phyloP scores from a whole-genome alignment of 2,888 invertebrate species.

The Limnephilus marmoratus region DNA sequence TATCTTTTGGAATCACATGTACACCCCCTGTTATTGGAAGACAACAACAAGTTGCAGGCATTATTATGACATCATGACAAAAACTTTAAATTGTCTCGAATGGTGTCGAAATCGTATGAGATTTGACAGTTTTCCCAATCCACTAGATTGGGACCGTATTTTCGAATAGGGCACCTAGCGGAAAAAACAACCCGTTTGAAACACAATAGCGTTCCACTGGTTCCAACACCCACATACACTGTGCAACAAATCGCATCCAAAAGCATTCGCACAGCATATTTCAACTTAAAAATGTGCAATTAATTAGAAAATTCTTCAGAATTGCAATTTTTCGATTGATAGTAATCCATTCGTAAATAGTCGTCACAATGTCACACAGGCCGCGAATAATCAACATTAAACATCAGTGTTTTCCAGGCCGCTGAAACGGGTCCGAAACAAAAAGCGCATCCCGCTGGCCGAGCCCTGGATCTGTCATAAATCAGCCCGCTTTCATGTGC shows the following conservation, averaged over 20 bases:
- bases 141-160: no score
- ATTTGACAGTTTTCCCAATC: no score
- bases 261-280: not conserved
- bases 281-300: not conserved
- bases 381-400: slow-evolving; percentile 1
- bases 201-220: no score
- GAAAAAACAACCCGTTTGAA: no score
- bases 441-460: slow-evolving; percentile 48
- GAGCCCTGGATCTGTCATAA: slow-evolving; percentile 45
- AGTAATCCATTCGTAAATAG: not conserved
- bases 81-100: no score
- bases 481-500: slow-evolving; percentile 59
- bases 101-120: no score
- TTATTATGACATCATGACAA: no score
- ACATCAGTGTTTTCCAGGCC: slow-evolving; percentile 37
- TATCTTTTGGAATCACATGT: no score
- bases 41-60: no score
- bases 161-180: no score
- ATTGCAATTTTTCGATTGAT: not conserved
- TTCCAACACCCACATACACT: not conserved
- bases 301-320: not conserved
- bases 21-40: no score
- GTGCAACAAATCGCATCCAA: not conserved
- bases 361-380: not conserved
- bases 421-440: slow-evolving; percentile 28